Base-by-base conservation (phyloP, 2,797 vertebrate species). In the Gallirallus australis region DNA sequence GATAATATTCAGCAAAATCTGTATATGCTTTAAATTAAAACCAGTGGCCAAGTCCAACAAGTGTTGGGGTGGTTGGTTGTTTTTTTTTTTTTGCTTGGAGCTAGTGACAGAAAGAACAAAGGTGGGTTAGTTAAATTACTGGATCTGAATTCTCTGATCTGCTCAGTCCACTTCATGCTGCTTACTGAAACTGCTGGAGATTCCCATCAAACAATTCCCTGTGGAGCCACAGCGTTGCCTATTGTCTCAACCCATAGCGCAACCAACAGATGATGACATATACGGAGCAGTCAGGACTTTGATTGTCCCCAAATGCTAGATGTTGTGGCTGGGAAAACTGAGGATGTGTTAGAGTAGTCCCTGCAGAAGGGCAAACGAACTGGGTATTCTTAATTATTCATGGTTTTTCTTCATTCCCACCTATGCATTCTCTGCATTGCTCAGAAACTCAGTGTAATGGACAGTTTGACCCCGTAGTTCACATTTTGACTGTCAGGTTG, bases 11-110 rank as follows among this genome's bases (percentile, higher is more conserved):
- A 93, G 84, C 89, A 91, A 95, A 95, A 83, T 83, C 79, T 88
- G 78, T 70, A 25, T 86, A 68, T 90, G 90, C 84, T 96, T 95
- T 94, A 96, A 97, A 89, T 84, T 93, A 95, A 97, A 97, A 90
- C n/a, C 82, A 94, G 93, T 30, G 17, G 53, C 90, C 9, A 45
- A 93, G 70, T 94, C 93, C 82, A 82, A 82, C 69, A 73, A 78
- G 42, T 95, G 37, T 86, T 47, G 47, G 47, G 45, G 19, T 47
- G 47, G 19, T 45, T 45, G 16, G 7, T 45, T 45, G 17, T 2
- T 45, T 47, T 12, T 47, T 47, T 96, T 47, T 96, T 95, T 89
- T 66, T 82, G 70, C 71, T 96, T 70, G 89, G 88, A 97, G 94
- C 90, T 90, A 90, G 65, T 56, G 95, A 85, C 52, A 89, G 69